Conservation (phyloP, 2,888 invertebrate genomes). For the Pammene fasciana region DNA sequence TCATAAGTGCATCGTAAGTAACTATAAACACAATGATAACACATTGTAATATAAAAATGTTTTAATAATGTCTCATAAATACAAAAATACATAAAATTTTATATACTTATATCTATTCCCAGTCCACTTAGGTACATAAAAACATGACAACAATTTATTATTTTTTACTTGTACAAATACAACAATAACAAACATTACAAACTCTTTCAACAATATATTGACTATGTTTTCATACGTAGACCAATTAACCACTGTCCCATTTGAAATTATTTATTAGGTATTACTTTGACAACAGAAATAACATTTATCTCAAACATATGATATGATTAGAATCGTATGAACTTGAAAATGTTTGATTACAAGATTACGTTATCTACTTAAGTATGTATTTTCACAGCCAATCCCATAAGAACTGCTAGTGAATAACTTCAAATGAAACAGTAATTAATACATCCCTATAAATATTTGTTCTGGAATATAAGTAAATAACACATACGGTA, state of each 20-base stretch:
- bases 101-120: slow-evolving; percentile 52
- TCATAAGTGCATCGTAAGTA: no score
- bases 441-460: slow-evolving; percentile 17
- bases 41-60: slow-evolving; percentile 40
- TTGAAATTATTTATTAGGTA: slow-evolving; percentile 10
- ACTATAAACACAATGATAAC: background rate
- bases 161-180: slow-evolving; percentile 43
- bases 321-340: no score
- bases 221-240: slow-evolving; percentile 31
- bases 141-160: slow-evolving; percentile 46
- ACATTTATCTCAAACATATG: background rate
- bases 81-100: slow-evolving; percentile 47
- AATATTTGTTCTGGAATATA: slow-evolving; percentile 30
- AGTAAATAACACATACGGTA: slow-evolving; percentile 13
- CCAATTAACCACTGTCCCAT: slow-evolving; percentile 17
- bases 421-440: slow-evolving; percentile 30
- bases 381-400: slow-evolving; percentile 25
- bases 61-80: slow-evolving; percentile 45
- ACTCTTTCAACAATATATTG: slow-evolving; percentile 34
- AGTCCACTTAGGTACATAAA: slow-evolving; percentile 57
- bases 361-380: no score
- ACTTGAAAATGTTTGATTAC: no score
- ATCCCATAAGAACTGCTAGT: slow-evolving; percentile 12
- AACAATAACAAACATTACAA: slow-evolving; percentile 44
- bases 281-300: background rate